Percentiles rank a stretch among this genome's conserved stretches.
Conservation (phyloP, 2,113 vertebrate species). For the Sardina pilchardus region DNA sequence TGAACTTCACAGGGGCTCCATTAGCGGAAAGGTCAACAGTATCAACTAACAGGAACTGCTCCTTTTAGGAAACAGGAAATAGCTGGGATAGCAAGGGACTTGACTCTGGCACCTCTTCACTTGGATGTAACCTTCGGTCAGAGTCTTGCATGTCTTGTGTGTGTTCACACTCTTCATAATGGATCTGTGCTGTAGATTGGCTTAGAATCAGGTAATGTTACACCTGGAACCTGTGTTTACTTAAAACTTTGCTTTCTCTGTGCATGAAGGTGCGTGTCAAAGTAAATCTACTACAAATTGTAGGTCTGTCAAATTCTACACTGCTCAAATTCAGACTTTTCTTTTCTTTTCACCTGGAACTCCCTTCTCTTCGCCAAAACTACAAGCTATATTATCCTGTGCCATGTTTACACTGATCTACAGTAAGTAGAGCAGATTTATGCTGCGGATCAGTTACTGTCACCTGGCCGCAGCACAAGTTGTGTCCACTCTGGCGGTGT, state of each 20-base stretch:
- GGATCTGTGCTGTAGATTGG: not conserved
- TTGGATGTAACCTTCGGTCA: not conserved
- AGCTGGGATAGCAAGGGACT: not conserved
- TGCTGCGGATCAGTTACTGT: not conserved
- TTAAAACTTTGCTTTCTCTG: no score
- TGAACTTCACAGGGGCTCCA: not conserved
- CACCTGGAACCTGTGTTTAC: no score
- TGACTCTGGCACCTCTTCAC: not conserved
- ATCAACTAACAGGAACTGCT: not conserved
- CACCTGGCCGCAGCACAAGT: not conserved
- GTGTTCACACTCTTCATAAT: not conserved
- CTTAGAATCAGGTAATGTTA: no score
- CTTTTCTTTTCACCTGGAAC: no score
- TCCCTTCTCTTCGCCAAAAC: not conserved
- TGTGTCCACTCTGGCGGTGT: not conserved
- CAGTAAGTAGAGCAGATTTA: not conserved
- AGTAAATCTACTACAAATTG: not conserved
- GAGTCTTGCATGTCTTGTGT: not conserved
- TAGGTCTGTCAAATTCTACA: not conserved
- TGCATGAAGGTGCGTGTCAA: not conserved
- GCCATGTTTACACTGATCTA: not conserved
- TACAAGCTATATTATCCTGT: not conserved
- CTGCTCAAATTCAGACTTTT: not conserved
- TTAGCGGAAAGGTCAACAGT: not conserved
- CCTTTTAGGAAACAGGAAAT: slow-evolving; percentile 16